Percentiles rank a stretch among this genome's conserved stretches.
Evolutionary conservation across 2,797 vertebrate species (phyloP).

Genomic region (Brachymystax lenok): DNA sequence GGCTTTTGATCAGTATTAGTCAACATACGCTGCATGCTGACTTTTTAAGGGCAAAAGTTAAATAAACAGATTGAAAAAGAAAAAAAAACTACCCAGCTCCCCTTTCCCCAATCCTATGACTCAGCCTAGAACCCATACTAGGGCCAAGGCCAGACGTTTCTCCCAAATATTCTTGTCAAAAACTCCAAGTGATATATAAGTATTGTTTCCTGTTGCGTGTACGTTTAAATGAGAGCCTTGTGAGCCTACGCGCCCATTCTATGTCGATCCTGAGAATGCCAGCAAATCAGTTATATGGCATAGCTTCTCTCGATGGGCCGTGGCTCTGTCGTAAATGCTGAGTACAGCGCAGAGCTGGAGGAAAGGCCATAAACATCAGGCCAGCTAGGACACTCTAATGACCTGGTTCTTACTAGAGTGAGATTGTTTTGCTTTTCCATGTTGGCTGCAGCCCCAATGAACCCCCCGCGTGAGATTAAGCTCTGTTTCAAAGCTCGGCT

Average conservation of each 20-base stretch:
- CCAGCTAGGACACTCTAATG: slow-evolving; percentile 29
- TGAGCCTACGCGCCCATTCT: slow-evolving; percentile 46
- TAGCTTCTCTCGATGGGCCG: slow-evolving; percentile 42
- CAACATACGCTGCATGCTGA: slow-evolving; percentile 44
- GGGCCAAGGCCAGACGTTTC: slow-evolving; percentile 1
- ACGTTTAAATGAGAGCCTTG: slow-evolving; percentile 55
- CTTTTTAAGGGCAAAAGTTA: slow-evolving; percentile 55
- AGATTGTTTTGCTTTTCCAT: slow-evolving; percentile 39
- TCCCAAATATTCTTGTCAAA: slow-evolving; percentile 63
- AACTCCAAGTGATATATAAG: slow-evolving; percentile 60
- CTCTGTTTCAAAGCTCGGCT: too few species aligned
- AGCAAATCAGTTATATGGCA: slow-evolving; percentile 26
- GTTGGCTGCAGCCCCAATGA: slow-evolving; percentile 36
- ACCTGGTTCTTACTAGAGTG: slow-evolving; percentile 48
- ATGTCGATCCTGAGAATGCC: slow-evolving; percentile 40
- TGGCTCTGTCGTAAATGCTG: slow-evolving; percentile 46
- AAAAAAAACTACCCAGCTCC: slow-evolving; percentile 17
- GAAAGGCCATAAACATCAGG: slow-evolving; percentile 46
- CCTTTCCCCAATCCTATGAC: slow-evolving; percentile 33
- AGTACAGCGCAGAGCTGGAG: slow-evolving; percentile 26
- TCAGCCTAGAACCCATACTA: slow-evolving; percentile 54
- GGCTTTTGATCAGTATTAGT: slow-evolving; percentile 58
- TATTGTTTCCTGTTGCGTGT: slow-evolving; percentile 27
- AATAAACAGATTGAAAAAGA: slow-evolving; percentile 42
- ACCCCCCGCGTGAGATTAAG: not conserved